Evolutionary conservation across 2,113 vertebrate genomes (phyloP).

Genomic region (Noctilio leporinus): DNA sequence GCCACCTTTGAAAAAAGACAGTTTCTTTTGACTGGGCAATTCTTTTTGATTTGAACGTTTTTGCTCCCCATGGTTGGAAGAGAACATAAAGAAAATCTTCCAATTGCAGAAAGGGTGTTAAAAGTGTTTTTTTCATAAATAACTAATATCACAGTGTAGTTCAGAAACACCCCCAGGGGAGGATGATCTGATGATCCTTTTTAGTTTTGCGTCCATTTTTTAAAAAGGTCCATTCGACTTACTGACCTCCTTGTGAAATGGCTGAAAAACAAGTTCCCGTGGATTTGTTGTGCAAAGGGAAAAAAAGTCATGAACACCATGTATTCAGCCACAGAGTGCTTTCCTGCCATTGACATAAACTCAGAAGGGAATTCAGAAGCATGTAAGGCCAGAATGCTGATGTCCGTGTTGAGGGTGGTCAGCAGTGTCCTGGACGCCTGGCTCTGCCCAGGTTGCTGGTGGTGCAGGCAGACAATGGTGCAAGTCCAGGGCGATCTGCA

Average conservation of each 20-base stretch:
- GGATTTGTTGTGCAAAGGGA: slow-evolving; percentile 80
- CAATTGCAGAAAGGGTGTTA: slow-evolving; percentile 93
- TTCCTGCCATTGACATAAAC: slow-evolving; percentile 94
- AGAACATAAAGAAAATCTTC: slow-evolving; percentile 93
- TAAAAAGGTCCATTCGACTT: slow-evolving; percentile 77
- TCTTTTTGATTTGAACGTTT: slow-evolving; percentile 81
- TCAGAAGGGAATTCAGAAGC: slow-evolving; percentile 95
- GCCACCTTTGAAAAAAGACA: slow-evolving; percentile 93
- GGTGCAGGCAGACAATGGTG: slow-evolving; percentile 92
- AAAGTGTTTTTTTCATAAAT: slow-evolving; percentile 98
- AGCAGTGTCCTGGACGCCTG: slow-evolving; percentile 89
- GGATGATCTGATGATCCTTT: slow-evolving; percentile 87
- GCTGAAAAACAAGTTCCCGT: slow-evolving; percentile 80
- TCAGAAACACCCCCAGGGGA: slow-evolving; percentile 83
- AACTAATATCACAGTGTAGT: slow-evolving; percentile 91
- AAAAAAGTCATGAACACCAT: slow-evolving; percentile 88
- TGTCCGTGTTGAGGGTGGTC: slow-evolving; percentile 96
- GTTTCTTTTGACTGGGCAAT: slow-evolving; percentile 83
- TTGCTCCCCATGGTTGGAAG: slow-evolving; percentile 89
- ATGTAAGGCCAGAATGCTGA: slow-evolving; percentile 97
- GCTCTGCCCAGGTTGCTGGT: slow-evolving; percentile 80
- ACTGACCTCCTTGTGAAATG: slow-evolving; percentile 75
- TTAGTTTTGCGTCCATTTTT: slow-evolving; percentile 72
- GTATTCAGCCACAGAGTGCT: slow-evolving; percentile 92
- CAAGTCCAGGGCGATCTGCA: slow-evolving; percentile 97